Conservation (phyloP, 2,888 invertebrate genomes). For the Marronus borbonicus region DNA sequence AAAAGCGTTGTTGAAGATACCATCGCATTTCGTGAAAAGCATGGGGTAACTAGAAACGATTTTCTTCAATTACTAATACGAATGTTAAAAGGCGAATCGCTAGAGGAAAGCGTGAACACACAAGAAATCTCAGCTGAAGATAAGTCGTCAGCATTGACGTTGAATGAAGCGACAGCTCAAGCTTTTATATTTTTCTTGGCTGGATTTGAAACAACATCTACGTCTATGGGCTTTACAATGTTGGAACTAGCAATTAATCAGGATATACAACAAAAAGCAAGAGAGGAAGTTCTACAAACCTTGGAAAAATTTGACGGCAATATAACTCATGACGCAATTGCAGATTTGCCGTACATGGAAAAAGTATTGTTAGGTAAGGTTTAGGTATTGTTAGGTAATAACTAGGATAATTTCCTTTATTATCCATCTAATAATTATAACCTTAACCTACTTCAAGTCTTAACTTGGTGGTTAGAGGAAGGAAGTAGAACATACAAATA, state of each 20-base stretch:
- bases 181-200: conserved; percentile 60
- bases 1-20: conserved; percentile 68
- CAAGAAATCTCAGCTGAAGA: conserved; percentile 45
- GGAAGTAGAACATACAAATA: too few relatives aligned
- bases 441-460: too few relatives aligned
- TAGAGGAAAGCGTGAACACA: conserved; percentile 48
- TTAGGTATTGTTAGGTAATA: neutral
- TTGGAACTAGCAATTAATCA: conserved; percentile 57
- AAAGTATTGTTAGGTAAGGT: conserved; percentile 56
- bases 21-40: conserved; percentile 68
- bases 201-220: conserved; percentile 60
- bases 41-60: conserved; percentile 70
- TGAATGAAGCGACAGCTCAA: conserved; percentile 58
- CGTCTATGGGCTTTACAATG: conserved; percentile 57
- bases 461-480: too few relatives aligned
- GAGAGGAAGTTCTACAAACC: conserved; percentile 53
- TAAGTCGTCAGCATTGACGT: conserved; percentile 47
- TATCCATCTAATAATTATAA: neutral
- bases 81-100: conserved; percentile 66
- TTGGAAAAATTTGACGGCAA: conserved; percentile 53
- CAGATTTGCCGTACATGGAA: conserved; percentile 57
- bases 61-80: conserved; percentile 73
- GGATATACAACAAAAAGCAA: conserved; percentile 56
- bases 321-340: conserved; percentile 56
- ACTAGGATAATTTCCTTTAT: neutral